Conservation (phyloP, 2,113 vertebrate genomes). For the Epinephelus moara region DNA sequence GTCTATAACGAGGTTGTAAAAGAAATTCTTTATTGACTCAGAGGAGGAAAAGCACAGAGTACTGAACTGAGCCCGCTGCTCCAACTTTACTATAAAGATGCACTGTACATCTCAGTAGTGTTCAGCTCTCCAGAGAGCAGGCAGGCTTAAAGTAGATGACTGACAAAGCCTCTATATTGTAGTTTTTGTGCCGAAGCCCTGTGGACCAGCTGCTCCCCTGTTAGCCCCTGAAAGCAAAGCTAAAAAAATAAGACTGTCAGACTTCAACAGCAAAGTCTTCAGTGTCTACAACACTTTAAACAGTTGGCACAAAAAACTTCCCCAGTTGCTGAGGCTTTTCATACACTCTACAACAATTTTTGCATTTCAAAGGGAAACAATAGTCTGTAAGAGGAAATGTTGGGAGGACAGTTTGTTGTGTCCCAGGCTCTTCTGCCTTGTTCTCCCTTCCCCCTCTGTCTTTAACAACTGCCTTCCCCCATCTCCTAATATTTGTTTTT, state of each 20-base stretch:
- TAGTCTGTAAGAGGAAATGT: not conserved
- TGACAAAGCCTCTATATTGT: not conserved
- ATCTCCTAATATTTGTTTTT: not conserved
- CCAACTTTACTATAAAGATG: not conserved
- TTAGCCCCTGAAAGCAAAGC: not conserved
- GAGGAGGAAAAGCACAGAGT: not conserved
- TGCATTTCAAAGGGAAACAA: not conserved
- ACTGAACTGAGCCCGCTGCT: not conserved
- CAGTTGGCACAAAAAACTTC: conserved; percentile 5
- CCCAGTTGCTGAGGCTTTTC: not conserved
- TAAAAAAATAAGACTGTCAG: not conserved
- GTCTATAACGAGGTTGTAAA: not conserved
- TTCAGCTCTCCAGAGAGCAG: conserved; percentile 15
- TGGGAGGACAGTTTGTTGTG: conserved; percentile 15
- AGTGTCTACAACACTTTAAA: conserved; percentile 3
- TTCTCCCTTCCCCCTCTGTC: not conserved
- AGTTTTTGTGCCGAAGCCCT: conserved; percentile 13
- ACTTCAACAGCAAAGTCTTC: not conserved
- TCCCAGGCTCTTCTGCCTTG: not conserved
- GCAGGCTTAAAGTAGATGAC: not conserved
- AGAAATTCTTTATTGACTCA: conserved; percentile 4
- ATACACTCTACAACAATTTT: not conserved
- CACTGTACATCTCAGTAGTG: not conserved
- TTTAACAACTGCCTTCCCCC: not conserved
- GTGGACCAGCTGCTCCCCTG: not conserved